Percentiles rank a stretch among this genome's conserved stretches.
Conservation (phyloP, 2,113 vertebrate genomes). For the Speoplatyrhinus poulsoni region DNA sequence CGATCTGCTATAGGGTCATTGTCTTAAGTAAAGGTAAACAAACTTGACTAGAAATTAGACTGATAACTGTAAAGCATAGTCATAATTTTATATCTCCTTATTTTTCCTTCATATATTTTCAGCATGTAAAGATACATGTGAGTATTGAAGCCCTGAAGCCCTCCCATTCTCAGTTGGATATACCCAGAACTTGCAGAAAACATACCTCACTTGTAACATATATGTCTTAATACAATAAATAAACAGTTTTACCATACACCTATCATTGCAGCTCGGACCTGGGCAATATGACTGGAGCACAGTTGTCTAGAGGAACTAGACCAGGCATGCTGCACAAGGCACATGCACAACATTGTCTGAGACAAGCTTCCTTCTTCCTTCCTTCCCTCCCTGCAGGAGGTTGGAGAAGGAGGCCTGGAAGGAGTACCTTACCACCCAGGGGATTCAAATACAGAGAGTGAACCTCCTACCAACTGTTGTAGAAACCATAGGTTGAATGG, state of each 20-base stretch:
- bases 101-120: too few species aligned
- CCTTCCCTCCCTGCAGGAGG: too few species aligned
- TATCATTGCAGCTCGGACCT: conserved; percentile 13
- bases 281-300: neutral
- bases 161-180: neutral
- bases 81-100: neutral
- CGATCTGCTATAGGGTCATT: neutral
- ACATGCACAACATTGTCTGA: conserved; percentile 54
- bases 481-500: neutral
- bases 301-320: conserved; percentile 24
- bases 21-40: neutral
- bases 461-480: neutral
- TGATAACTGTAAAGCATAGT: neutral
- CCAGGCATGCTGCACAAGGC: conserved; percentile 27
- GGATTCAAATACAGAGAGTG: too few species aligned
- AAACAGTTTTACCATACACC: conserved; percentile 4
- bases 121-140: too few species aligned
- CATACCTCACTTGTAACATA: conserved; percentile 4
- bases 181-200: conserved; percentile 5
- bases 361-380: too few species aligned
- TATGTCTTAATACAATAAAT: neutral
- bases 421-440: too few species aligned
- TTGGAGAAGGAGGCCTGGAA: too few species aligned
- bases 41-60: neutral
- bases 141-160: neutral